phyloP scores from a whole-genome alignment of 1,140 invertebrate genomes.

The Heterodera carotae region DNA sequence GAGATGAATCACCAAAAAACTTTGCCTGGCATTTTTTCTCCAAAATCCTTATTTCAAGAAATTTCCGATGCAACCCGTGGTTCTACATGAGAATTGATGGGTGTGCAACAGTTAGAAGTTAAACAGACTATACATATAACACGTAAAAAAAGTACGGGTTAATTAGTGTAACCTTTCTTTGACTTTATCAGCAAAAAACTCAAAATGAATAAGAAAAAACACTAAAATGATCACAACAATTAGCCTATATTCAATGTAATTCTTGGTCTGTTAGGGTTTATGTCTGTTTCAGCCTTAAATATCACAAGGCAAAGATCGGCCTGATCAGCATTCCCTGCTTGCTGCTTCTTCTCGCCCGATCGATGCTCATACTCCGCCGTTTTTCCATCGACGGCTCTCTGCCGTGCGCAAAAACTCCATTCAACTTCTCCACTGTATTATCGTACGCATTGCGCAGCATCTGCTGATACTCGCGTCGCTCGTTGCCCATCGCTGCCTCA shows the following conservation, averaged over 20 bases:
- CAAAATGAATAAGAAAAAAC: background rate
- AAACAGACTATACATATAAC: no score
- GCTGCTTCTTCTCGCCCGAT: background rate
- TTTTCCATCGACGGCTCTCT: background rate
- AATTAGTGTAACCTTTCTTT: no score
- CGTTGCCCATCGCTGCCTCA: slow-evolving; percentile 43
- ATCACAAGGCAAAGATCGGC: background rate
- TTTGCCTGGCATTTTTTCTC: no score
- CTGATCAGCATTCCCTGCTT: background rate
- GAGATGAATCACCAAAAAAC: no score
- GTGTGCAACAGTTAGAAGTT: no score
- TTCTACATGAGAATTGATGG: no score
- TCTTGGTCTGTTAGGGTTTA: no score
- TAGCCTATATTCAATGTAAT: no score
- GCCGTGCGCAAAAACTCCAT: background rate
- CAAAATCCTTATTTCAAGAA: no score
- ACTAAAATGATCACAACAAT: background rate
- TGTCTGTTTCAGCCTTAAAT: background rate
- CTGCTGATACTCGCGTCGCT: slow-evolving; percentile 52
- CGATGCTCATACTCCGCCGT: slow-evolving; percentile 1
- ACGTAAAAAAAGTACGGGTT: no score
- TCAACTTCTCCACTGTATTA: slow-evolving; percentile 46
- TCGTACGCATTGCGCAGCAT: slow-evolving; percentile 56
- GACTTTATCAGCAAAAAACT: background rate
- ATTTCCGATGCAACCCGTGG: no score